Evolutionary conservation across 2,797 vertebrate genomes (phyloP), one percentile per base, ranked within the genome.

Genomic region (Podarcis lilfordi): DNA sequence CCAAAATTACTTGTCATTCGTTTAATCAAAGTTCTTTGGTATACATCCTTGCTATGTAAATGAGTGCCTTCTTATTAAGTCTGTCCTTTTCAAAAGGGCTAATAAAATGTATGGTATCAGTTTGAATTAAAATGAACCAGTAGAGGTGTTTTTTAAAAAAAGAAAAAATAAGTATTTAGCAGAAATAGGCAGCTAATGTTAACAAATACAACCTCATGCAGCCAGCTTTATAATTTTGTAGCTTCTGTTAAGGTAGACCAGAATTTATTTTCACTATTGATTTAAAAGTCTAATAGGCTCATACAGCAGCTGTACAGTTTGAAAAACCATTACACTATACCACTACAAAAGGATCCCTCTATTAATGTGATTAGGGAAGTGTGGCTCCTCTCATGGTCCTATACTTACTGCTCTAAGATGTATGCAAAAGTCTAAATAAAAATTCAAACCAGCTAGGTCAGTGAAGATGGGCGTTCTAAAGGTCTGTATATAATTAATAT

Each of bases 41-140:
- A 23, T 0, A 0, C 85, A 25, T 74, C 10, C 21, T 90, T 89
- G 87, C 64, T 86, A 55, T 82, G 2, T 87, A 55, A 10, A 59
- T 32, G 59, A 88, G 95, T 95, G 92, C 92, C 93, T 92, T 95
- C 93, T 91, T 90, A 79, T 91, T 90, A 77, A 92, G 88, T 68
- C 92, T 89, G 19, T 89, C 87, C 40, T 91, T 89, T 71, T 84
- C 90, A 32, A 13, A 35, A 88, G 89, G 90, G 88, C 27, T 90
- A 85, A 71, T 15, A 0, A 61, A 77, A 84, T 85, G 66, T 69
- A 50, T 82, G 89, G 89, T 86, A 71, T 91, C 91, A 88, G 72
- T 87, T 90, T 76, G 89, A 88, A 71, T 87, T 80, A 84, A 85
- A 74, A 75, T 80, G 91, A 89, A 87, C 91, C 82, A 35, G 32